Conservation (phyloP, 2,888 invertebrate species). For the Temnothorax rugatulus region DNA sequence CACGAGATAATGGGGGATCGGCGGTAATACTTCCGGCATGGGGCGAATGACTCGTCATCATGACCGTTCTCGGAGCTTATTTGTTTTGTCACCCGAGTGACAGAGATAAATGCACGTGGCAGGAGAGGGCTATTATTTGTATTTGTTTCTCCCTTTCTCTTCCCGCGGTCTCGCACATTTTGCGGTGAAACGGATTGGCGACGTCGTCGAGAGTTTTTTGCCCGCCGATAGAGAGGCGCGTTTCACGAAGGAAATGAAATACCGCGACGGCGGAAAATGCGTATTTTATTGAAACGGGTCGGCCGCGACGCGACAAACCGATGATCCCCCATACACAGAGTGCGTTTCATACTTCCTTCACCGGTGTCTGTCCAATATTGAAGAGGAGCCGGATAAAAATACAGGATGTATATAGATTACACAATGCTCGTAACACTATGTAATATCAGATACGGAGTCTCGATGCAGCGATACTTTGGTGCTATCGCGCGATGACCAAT, state of each 20-base stretch:
- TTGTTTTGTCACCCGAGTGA: constrained; percentile 21
- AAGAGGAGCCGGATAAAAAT: not conserved
- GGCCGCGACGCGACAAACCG: not conserved
- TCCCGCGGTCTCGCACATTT: constrained; percentile 13
- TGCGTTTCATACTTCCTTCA: not conserved
- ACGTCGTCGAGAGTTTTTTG: constrained; percentile 24
- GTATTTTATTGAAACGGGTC: constrained; percentile 30
- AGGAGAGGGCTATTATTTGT: not conserved
- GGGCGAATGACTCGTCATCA: not conserved
- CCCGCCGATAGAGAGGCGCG: not conserved
- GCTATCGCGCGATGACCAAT: not conserved
- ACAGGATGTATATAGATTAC: not conserved
- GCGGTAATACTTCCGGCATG: not conserved
- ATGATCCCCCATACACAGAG: not conserved
- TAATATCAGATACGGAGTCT: not conserved
- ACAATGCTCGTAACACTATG: not conserved
- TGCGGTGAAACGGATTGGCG: constrained; percentile 30
- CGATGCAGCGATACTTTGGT: not conserved
- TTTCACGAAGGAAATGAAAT: constrained; percentile 14
- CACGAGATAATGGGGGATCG: constrained; percentile 22
- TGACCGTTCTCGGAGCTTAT: not conserved
- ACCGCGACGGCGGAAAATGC: not conserved
- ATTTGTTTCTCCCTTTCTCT: not conserved
- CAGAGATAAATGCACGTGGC: constrained; percentile 11
- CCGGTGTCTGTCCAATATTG: not conserved